These are phyloP conservation scores for Drosophila buzzatii DNA, from an alignment of 2,888 invertebrate species.

Conservation along the genomic window DNA sequence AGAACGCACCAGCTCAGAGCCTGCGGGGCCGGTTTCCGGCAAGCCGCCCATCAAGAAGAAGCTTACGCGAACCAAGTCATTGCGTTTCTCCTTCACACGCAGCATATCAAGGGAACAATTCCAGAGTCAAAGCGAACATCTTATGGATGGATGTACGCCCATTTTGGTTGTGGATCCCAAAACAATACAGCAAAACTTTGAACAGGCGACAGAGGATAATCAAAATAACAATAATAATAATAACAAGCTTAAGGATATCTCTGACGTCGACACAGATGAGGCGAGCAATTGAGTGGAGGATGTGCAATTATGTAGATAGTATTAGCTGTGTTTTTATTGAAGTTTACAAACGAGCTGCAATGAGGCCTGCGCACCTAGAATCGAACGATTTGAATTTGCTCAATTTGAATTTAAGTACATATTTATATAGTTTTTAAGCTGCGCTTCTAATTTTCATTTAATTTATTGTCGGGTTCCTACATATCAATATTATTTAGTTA, in stretches of 20 bases:
- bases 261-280: constrained; percentile 84
- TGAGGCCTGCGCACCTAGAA: constrained; percentile 63
- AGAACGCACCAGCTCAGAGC: constrained; percentile 75
- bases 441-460: constrained; percentile 53
- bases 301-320: constrained; percentile 46
- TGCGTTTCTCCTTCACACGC: constrained; percentile 85
- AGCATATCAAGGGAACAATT: constrained; percentile 85
- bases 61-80: constrained; percentile 84
- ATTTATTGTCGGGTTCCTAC: constrained; percentile 59
- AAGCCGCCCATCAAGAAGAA: constrained; percentile 84
- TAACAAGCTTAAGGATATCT: constrained; percentile 77
- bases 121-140: constrained; percentile 84
- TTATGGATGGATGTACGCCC: constrained; percentile 85
- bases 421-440: constrained; percentile 64
- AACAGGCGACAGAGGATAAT: constrained; percentile 78
- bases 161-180: constrained; percentile 84
- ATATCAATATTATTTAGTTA: constrained; percentile 40
- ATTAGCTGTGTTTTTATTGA: constrained; percentile 46
- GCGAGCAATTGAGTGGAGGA: constrained; percentile 81
- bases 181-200: constrained; percentile 81
- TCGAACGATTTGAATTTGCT: constrained; percentile 48
- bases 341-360: constrained; percentile 53
- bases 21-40: constrained; percentile 61
- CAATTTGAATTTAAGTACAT: constrained; percentile 49
- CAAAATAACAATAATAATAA: constrained; percentile 55